phyloP scores from a whole-genome alignment of 2,113 vertebrate species.

The Hydrolagus affinis region DNA sequence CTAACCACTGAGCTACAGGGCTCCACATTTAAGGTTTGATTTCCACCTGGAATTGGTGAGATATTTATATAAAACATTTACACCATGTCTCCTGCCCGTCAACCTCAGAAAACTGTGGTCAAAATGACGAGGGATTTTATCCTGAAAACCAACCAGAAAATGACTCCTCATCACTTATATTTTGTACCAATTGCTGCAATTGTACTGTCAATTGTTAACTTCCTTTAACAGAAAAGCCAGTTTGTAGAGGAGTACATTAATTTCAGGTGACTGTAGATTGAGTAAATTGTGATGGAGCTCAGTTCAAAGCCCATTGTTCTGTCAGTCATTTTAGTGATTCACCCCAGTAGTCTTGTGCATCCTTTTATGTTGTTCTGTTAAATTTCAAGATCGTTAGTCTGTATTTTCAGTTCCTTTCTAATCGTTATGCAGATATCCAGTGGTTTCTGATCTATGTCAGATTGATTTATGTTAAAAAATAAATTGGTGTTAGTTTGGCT shows the following conservation, averaged over 20 bases:
- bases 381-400: background rate
- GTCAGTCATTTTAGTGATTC: background rate
- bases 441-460: background rate
- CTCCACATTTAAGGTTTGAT: background rate
- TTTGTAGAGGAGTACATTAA: background rate
- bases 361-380: background rate
- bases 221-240: background rate
- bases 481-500: background rate
- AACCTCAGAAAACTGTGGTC: background rate
- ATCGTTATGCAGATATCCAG: background rate
- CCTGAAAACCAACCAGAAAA: background rate
- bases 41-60: background rate
- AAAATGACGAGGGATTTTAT: background rate
- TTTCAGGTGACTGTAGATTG: background rate
- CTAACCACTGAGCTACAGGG: too few species aligned
- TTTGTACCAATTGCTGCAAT: background rate
- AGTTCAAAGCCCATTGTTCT: conserved; percentile 1
- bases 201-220: too few species aligned
- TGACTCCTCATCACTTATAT: background rate
- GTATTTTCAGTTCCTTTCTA: background rate
- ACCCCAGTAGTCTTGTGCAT: background rate
- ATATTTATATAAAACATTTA: background rate
- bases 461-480: background rate
- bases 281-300: background rate
- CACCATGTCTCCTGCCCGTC: background rate